phyloP scores from a whole-genome alignment of 1,140 invertebrate genomes.

The Gryon sp. region DNA sequence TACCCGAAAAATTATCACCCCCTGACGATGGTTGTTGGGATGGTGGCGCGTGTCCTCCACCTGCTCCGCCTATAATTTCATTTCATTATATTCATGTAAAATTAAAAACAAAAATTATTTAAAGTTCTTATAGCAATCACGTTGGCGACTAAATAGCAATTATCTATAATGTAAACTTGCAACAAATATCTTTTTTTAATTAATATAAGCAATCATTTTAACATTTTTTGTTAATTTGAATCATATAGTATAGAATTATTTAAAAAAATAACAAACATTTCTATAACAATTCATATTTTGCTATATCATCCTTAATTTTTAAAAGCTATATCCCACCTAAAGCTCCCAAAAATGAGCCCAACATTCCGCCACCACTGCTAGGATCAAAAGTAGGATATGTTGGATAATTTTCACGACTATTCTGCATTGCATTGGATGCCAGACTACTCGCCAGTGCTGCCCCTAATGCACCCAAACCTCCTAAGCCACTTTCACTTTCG shows the following conservation, averaged over 20 bases:
- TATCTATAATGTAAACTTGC: no score
- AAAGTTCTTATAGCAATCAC: no score
- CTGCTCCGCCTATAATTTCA: constrained; percentile 17
- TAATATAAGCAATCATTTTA: no score
- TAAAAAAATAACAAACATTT: background rate
- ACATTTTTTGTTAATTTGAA: no score
- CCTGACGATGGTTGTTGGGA: constrained; percentile 51
- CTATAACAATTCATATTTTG: constrained; percentile 6
- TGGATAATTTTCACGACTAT: constrained; percentile 65
- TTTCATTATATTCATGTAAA: no score
- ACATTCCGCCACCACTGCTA: constrained; percentile 62
- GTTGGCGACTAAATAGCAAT: no score
- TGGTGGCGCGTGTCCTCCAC: constrained; percentile 53
- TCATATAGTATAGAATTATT: background rate
- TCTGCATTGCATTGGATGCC: constrained; percentile 70
- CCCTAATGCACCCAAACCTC: constrained; percentile 72
- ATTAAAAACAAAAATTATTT: no score
- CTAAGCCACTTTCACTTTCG: constrained; percentile 72
- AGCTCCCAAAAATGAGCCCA: constrained; percentile 75
- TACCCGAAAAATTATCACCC: constrained; percentile 65
- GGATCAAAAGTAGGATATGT: constrained; percentile 69
- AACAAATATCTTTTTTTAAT: no score
- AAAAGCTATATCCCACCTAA: constrained; percentile 68
- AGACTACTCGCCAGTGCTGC: constrained; percentile 74
- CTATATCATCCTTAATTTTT: background rate